Conservation (phyloP, 1,140 invertebrate species). For the Lepidurus couesii region DNA sequence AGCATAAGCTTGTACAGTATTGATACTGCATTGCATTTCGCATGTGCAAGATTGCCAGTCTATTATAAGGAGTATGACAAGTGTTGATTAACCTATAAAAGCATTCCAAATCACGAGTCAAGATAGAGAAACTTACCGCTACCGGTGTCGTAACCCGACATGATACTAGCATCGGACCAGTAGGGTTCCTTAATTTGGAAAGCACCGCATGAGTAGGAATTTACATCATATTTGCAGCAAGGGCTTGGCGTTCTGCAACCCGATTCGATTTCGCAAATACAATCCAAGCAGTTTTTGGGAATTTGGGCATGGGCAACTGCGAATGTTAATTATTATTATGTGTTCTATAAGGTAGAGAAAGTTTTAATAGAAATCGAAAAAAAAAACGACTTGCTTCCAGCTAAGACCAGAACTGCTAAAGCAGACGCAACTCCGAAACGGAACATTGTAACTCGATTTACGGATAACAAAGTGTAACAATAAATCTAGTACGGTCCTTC, state of each 20-base stretch:
- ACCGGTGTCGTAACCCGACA: background rate
- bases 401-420: background rate
- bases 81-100: background rate
- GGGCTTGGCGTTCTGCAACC: background rate
- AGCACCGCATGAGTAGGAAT: background rate
- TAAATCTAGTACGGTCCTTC: background rate
- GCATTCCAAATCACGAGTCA: background rate
- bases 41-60: slow-evolving; percentile 24
- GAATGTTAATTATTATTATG: background rate
- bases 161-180: background rate
- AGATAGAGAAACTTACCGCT: background rate
- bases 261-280: background rate
- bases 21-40: background rate
- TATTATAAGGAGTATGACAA: background rate
- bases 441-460: background rate
- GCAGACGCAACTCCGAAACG: background rate
- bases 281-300: background rate
- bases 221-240: background rate
- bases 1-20: slow-evolving; percentile 23
- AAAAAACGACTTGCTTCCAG: background rate
- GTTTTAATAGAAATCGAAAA: background rate
- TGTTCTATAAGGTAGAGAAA: background rate
- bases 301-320: background rate
- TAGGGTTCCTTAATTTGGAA: slow-evolving; percentile 19
- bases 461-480: background rate